These are phyloP conservation scores for Leptocoma aspasia DNA, from an alignment of 2,113 vertebrate genomes.

Conservation along the genomic window DNA sequence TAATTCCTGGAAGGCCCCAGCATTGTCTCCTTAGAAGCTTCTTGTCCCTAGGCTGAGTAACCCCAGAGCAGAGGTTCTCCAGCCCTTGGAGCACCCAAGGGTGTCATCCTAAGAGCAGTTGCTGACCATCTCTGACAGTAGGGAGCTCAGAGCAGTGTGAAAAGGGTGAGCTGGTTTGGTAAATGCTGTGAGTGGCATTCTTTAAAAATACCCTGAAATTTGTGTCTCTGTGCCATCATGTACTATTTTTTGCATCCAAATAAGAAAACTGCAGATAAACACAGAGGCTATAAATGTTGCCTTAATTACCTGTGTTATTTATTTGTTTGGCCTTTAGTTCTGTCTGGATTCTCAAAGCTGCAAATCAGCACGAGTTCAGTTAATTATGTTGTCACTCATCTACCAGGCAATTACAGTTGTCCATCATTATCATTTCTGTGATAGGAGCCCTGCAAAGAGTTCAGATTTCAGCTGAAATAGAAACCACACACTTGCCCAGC, in stretches of 20 bases:
- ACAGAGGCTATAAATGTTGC: not conserved
- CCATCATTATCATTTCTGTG: not conserved
- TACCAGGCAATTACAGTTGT: not conserved
- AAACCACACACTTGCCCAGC: not conserved
- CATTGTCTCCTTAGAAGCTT: not conserved
- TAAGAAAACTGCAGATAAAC: not conserved
- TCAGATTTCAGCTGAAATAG: not conserved
- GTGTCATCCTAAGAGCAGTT: not conserved
- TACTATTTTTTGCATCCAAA: not conserved
- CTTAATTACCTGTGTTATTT: not conserved
- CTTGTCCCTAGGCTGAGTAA: not conserved
- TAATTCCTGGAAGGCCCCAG: not conserved
- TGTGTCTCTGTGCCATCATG: not conserved
- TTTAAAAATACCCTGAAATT: not conserved
- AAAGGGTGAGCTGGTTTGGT: not conserved
- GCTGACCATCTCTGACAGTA: not conserved
- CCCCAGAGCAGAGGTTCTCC: not conserved
- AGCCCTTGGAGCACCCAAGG: not conserved
- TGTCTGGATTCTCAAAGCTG: not conserved
- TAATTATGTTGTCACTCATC: not conserved
- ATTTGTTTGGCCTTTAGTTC: slow-evolving; percentile 19
- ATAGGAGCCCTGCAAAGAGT: not conserved
- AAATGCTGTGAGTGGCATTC: not conserved
- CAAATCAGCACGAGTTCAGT: not conserved
- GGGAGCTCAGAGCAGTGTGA: not conserved